These are phyloP conservation scores for Chloropsis hardwickii DNA, from an alignment of 2,113 vertebrate genomes.

Conservation along the genomic window DNA sequence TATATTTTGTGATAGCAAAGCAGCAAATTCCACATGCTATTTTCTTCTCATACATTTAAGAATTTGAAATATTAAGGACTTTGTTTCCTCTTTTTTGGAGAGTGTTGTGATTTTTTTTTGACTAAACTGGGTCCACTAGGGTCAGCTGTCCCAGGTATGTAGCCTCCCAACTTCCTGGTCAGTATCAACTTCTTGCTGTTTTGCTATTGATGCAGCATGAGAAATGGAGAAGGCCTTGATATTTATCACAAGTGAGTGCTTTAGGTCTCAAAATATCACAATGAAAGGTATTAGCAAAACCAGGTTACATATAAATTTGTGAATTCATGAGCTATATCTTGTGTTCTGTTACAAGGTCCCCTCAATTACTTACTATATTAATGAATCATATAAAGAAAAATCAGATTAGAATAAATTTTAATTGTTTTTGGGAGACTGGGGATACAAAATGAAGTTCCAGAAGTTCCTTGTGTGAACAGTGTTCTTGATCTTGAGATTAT, in stretches of 20 bases:
- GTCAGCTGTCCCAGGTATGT: background rate
- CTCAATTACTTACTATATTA: background rate
- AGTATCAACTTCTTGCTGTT: background rate
- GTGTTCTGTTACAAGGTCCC: background rate
- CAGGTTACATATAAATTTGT: background rate
- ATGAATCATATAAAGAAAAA: background rate
- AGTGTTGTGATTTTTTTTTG: background rate
- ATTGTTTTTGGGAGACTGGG: too few relatives aligned
- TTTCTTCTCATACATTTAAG: background rate
- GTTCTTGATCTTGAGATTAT: background rate
- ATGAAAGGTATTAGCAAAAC: background rate
- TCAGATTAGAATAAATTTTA: background rate
- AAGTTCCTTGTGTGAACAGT: background rate
- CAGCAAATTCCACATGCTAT: background rate
- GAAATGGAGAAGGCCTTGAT: background rate
- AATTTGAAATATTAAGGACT: background rate
- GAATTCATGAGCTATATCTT: background rate
- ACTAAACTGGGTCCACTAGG: fast-evolving
- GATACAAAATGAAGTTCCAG: background rate
- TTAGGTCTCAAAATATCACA: background rate
- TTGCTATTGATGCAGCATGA: background rate
- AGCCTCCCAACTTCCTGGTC: background rate
- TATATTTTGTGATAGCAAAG: background rate
- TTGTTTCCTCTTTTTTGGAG: background rate
- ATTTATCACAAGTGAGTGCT: background rate